Conservation (phyloP, 1,140 invertebrate species). For the Ceratosolen fusciceps region DNA sequence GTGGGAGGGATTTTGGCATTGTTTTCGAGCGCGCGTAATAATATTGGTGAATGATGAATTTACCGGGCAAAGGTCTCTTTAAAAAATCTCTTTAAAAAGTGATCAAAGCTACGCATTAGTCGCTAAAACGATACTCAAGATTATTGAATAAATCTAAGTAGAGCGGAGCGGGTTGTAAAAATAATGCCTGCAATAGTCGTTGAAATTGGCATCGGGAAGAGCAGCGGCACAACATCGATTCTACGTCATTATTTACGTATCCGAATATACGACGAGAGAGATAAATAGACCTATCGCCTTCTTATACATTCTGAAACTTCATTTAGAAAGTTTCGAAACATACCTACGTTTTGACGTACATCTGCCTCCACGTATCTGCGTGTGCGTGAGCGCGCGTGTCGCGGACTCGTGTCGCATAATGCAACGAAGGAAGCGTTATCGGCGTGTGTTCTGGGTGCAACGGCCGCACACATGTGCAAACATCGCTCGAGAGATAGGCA, state of each 20-base stretch:
- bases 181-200: background rate
- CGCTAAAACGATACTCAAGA: background rate
- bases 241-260: constrained; percentile 4
- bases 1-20: too few relatives aligned
- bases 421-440: background rate
- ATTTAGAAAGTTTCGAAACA: constrained; percentile 38
- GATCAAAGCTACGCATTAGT: background rate
- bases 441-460: constrained; percentile 15
- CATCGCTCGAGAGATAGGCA: background rate
- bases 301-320: constrained; percentile 3
- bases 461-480: background rate
- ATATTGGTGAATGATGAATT: too few relatives aligned
- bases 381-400: background rate
- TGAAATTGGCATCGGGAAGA: constrained; percentile 9
- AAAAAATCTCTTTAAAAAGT: too few relatives aligned
- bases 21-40: too few relatives aligned
- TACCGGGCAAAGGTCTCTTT: too few relatives aligned
- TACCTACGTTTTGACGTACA: background rate
- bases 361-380: background rate
- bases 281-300: constrained; percentile 10
- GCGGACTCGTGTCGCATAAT: background rate
- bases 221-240: background rate
- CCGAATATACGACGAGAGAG: background rate
- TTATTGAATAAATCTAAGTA: background rate
- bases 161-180: background rate